A percentile compares a stretch with the other conserved stretches of the same genome.
Evolutionary conservation across 2,797 vertebrate species (phyloP).

Genomic region (Megaceryle alcyon): DNA sequence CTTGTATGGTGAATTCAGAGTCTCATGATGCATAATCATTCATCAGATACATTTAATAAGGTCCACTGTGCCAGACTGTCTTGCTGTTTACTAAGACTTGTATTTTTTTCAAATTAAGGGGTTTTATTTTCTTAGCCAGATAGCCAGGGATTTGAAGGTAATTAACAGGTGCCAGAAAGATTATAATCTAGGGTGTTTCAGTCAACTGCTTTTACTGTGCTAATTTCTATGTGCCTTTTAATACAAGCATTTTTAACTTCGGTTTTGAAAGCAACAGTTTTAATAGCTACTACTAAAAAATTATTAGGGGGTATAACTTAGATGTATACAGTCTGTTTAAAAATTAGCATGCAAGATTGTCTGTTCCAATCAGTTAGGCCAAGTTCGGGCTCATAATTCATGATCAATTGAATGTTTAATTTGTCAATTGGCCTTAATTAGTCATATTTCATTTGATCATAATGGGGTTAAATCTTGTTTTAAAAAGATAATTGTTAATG

Average conservation of each 20-base stretch:
- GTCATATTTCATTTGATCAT: slow-evolving; percentile 66
- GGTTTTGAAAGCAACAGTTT: slow-evolving; percentile 22
- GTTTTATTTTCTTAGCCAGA: neutral
- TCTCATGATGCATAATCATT: neutral
- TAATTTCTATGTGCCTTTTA: slow-evolving; percentile 3
- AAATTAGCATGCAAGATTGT: neutral
- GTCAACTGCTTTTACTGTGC: slow-evolving; percentile 63
- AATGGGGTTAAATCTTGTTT: slow-evolving; percentile 78
- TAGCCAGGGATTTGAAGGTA: neutral
- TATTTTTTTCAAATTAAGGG: neutral
- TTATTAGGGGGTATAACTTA: neutral
- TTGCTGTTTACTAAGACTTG: neutral
- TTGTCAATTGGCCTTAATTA: slow-evolving; percentile 70
- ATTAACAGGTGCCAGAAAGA: neutral
- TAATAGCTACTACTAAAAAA: slow-evolving; percentile 5
- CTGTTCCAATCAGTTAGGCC: slow-evolving; percentile 40
- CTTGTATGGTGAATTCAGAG: neutral
- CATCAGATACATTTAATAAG: neutral
- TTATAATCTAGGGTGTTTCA: neutral
- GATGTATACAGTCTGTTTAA: neutral
- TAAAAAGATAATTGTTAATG: slow-evolving; percentile 74
- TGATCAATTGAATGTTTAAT: slow-evolving; percentile 72
- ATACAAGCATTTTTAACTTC: neutral
- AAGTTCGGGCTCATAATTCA: slow-evolving; percentile 53
- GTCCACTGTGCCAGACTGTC: neutral